phyloP scores from a whole-genome alignment of 2,888 invertebrate species.

The Lasioglossum oenotherae region DNA sequence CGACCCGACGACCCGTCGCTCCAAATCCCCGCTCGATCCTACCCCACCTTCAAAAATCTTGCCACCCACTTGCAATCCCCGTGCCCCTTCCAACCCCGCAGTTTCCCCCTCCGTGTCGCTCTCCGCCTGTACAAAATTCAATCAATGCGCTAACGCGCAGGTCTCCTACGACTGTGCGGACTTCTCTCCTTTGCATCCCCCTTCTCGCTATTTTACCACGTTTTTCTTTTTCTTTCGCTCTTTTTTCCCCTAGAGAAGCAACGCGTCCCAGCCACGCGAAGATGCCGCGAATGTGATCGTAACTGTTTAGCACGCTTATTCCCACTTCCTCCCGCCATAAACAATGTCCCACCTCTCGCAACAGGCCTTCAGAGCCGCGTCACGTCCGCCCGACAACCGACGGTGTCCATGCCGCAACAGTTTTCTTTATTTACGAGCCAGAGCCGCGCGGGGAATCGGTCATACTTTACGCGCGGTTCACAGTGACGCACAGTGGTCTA shows the following conservation, averaged over 20 bases:
- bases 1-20: conserved; percentile 58
- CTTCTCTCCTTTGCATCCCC: conserved; percentile 47
- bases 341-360: background rate
- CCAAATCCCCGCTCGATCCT: conserved; percentile 61
- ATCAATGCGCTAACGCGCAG: conserved; percentile 75
- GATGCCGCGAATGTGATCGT: conserved; percentile 12
- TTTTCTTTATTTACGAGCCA: background rate
- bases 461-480: background rate
- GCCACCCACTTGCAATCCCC: conserved; percentile 30
- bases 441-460: background rate
- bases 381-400: background rate
- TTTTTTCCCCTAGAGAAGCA: conserved; percentile 5
- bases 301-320: background rate
- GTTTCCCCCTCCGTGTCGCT: conserved; percentile 42
- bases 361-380: background rate
- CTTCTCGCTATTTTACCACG: background rate
- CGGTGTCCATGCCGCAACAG: background rate
- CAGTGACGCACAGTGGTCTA: no score
- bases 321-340: background rate
- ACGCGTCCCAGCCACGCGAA: conserved; percentile 30
- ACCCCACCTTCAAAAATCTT: conserved; percentile 63
- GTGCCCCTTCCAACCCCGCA: background rate
- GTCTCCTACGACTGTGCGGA: conserved; percentile 61
- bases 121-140: conserved; percentile 73
- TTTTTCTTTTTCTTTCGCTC: no score